phyloP scores from a whole-genome alignment of 1,140 invertebrate species.

The Macrotrachela quadricornifera region DNA sequence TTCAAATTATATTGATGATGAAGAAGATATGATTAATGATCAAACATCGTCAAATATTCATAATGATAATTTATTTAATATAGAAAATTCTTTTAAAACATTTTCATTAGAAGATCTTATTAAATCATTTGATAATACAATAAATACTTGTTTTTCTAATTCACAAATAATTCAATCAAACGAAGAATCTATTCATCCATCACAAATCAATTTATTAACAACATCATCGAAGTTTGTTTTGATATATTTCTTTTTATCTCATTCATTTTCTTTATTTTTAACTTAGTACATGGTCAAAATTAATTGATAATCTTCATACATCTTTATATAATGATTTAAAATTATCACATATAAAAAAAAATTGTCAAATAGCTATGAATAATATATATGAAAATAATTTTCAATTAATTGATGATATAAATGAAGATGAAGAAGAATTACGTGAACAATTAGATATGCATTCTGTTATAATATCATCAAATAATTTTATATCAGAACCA shows the following conservation, averaged over 20 bases:
- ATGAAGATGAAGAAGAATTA: slow-evolving; percentile 78
- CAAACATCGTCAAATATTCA: no score
- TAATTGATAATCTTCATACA: no score
- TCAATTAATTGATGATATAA: slow-evolving; percentile 72
- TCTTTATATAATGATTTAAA: no score
- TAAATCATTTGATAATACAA: slow-evolving; percentile 95
- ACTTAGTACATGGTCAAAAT: no score
- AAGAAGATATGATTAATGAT: neutral
- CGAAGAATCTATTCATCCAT: no score
- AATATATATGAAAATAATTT: slow-evolving; percentile 46
- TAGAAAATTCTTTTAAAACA: no score
- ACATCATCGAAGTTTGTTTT: no score
- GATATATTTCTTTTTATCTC: no score
- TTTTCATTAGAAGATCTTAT: slow-evolving; percentile 78
- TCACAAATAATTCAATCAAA: no score
- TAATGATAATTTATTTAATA: no score
- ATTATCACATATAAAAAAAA: neutral
- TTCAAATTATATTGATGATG: neutral
- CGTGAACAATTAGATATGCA: slow-evolving; percentile 88
- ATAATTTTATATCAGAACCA: slow-evolving; percentile 37
- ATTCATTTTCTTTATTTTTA: no score
- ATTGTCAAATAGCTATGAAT: slow-evolving; percentile 1
- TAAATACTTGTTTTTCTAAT: slow-evolving; percentile 66
- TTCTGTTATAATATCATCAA: slow-evolving; percentile 66
- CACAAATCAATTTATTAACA: no score